Conservation (phyloP, 2,797 vertebrate genomes). For the Harpagifer antarcticus region DNA sequence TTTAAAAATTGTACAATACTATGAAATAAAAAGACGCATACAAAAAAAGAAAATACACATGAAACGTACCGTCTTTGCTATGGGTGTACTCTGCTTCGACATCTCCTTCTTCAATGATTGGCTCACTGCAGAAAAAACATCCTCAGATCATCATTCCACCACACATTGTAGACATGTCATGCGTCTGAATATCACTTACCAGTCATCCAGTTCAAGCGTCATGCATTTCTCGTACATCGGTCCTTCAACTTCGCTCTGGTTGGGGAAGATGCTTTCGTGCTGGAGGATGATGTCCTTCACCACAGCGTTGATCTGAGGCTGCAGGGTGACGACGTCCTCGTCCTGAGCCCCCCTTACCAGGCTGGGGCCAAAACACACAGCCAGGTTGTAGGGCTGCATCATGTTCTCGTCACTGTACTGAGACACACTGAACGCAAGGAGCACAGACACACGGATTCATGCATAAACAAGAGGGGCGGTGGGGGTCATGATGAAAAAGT, state of each 20-base stretch:
- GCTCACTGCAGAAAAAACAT: constrained; percentile 69
- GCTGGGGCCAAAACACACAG: constrained; percentile 94
- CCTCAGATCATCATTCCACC: constrained; percentile 9
- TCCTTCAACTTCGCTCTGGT: constrained; percentile 79
- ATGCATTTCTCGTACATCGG: constrained; percentile 92
- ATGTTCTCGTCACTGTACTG: constrained; percentile 96
- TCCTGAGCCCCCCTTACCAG: constrained; percentile 83
- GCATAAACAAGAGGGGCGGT: neutral
- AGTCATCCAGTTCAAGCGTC: constrained; percentile 84
- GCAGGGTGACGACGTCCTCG: constrained; percentile 86
- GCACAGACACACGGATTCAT: neutral
- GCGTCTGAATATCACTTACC: constrained; percentile 69
- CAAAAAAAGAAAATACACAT: accelerated
- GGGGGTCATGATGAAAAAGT: neutral
- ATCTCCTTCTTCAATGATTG: constrained; percentile 82
- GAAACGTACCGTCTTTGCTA: constrained; percentile 76
- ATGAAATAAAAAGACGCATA: too few relatives aligned
- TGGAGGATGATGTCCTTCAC: constrained; percentile 89
- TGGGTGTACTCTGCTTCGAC: constrained; percentile 64
- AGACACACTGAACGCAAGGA: constrained; percentile 82
- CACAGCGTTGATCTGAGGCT: constrained; percentile 88
- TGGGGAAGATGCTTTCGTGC: constrained; percentile 87
- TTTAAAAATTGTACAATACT: too few relatives aligned
- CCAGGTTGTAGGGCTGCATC: constrained; percentile 95
- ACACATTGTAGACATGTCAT: too few relatives aligned